Percentiles rank a stretch among this genome's conserved stretches.
These are phyloP conservation scores for Micronycteris hirsuta DNA, from an alignment of 2,113 vertebrate genomes.

Conservation along the genomic window DNA sequence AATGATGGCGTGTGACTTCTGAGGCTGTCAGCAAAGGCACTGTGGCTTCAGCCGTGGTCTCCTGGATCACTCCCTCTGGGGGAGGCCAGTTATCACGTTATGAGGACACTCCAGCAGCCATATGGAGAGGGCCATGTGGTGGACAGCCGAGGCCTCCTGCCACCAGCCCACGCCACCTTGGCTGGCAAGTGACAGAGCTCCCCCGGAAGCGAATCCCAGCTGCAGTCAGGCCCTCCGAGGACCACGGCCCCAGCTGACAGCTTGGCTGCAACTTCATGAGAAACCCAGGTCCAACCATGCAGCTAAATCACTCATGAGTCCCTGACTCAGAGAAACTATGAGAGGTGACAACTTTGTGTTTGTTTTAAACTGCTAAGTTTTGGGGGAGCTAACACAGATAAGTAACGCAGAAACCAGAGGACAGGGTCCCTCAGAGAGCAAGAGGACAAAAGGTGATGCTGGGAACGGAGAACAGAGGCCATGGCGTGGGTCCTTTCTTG, in stretches of 20 bases:
- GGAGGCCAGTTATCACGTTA: not conserved
- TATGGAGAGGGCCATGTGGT: accelerated
- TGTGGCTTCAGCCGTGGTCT: not conserved
- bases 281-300: not conserved
- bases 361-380: not conserved
- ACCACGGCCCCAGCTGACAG: accelerated
- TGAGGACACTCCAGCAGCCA: not conserved
- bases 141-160: not conserved
- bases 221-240: not conserved
- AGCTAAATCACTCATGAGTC: not conserved
- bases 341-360: not conserved
- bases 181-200: not conserved
- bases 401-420: not conserved
- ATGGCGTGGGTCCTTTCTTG: not conserved
- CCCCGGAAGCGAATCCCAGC: not conserved
- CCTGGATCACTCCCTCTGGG: too few relatives aligned
- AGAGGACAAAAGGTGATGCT: not conserved
- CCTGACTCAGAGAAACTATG: not conserved
- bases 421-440: not conserved
- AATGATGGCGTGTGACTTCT: not conserved
- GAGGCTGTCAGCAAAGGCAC: not conserved
- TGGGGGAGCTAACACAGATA: not conserved
- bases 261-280: not conserved
- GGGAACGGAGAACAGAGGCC: not conserved
- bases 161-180: not conserved